Evolutionary conservation across 2,113 vertebrate species (phyloP).

Genomic region (Rhea pennata): DNA sequence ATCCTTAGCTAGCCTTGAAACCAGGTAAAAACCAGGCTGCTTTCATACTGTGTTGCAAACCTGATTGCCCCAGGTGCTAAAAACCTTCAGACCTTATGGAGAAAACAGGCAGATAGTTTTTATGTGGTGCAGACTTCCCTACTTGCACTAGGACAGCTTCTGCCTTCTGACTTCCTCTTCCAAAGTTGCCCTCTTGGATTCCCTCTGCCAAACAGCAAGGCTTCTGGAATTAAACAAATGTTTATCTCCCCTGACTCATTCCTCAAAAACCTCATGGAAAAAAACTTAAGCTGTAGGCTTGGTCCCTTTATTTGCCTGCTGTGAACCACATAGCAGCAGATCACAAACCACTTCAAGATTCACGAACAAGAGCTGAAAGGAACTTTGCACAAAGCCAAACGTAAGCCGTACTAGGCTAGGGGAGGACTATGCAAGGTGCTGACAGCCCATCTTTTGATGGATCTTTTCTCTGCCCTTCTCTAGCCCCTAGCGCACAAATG

Average conservation of each 20-base stretch:
- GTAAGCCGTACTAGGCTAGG: not conserved
- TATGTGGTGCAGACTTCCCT: not conserved
- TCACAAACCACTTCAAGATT: not conserved
- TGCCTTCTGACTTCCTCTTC: not conserved
- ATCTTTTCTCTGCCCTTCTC: not conserved
- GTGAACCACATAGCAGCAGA: not conserved
- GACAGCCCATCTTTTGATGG: not conserved
- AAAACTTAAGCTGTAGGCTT: not conserved
- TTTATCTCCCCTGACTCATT: not conserved
- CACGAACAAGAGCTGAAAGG: not conserved
- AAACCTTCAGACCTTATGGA: not conserved
- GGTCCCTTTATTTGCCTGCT: not conserved
- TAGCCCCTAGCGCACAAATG: not conserved
- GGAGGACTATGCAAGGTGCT: too few species aligned
- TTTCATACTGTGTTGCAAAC: not conserved
- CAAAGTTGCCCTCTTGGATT: not conserved
- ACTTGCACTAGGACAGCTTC: not conserved
- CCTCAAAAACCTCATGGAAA: not conserved
- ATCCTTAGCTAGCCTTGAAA: not conserved
- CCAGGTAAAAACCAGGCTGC: not conserved
- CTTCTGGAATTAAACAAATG: not conserved
- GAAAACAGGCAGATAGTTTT: not conserved
- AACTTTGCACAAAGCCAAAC: accelerated
- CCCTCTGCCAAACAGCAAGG: too few species aligned
- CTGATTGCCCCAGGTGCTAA: not conserved